Percentiles rank a stretch among this genome's conserved stretches.
phyloP scores from a whole-genome alignment of 2,888 invertebrate genomes.

The Caenorhabditis zanzibari region DNA sequence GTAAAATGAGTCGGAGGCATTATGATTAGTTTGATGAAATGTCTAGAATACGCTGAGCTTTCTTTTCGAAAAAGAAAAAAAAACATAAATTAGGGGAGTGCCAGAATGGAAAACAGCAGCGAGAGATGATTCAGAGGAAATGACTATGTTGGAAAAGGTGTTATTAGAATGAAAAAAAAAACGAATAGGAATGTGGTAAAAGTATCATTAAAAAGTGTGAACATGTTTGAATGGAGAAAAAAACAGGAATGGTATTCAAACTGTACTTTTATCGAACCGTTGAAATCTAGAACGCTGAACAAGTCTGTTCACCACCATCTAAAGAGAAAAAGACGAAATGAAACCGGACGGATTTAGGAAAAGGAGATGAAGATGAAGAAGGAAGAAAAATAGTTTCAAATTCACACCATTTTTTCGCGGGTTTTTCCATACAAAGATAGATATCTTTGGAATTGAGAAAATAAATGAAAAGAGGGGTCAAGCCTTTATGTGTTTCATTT shows the following conservation, averaged over 20 bases:
- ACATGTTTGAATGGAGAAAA: not conserved
- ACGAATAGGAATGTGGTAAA: constrained; percentile 3
- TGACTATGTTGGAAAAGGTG: not conserved
- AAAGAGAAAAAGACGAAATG: constrained; percentile 24
- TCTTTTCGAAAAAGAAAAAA: not conserved
- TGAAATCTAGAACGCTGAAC: constrained; percentile 54
- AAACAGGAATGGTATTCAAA: constrained; percentile 34
- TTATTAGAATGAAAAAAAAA: not conserved
- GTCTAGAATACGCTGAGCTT: not conserved
- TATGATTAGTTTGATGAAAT: not conserved
- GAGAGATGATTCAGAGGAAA: not conserved
- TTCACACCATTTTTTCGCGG: constrained; percentile 52
- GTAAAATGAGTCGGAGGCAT: not conserved
- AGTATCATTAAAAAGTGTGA: constrained; percentile 11
- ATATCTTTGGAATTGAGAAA: constrained; percentile 30
- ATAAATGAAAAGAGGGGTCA: constrained; percentile 3
- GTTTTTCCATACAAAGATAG: constrained; percentile 21
- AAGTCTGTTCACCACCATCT: constrained; percentile 19
- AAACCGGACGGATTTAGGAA: constrained; percentile 56
- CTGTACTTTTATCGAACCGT: constrained; percentile 59
- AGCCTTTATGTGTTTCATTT: constrained; percentile 29
- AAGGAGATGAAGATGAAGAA: not conserved
- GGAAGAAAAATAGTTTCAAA: constrained; percentile 43
- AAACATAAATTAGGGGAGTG: not conserved
- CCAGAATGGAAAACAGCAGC: not conserved